Evolutionary conservation across 2,888 invertebrate species (phyloP).

Genomic region (Aspidapion aeneum): DNA sequence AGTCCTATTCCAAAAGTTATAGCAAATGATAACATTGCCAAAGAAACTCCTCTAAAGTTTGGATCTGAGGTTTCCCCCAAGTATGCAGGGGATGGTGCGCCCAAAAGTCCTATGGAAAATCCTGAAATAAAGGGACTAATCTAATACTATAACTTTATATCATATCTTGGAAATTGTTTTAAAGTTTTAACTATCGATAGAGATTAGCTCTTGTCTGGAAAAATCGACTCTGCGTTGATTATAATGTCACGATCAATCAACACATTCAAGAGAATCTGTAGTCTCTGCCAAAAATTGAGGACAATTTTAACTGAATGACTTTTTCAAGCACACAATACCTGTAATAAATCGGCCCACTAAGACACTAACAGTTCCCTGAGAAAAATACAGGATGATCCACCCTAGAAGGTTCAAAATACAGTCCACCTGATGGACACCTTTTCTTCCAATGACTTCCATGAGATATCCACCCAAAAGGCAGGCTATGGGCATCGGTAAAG

Average conservation of each 20-base stretch:
- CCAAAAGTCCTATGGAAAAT: slow-evolving; percentile 48
- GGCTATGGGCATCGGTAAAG: slow-evolving; percentile 59
- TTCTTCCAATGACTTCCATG: slow-evolving; percentile 59
- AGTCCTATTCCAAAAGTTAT: slow-evolving; percentile 61
- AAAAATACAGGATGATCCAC: neutral
- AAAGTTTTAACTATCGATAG: too few relatives aligned
- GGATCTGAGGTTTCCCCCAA: slow-evolving; percentile 48
- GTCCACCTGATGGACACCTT: slow-evolving; percentile 53
- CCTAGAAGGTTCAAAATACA: slow-evolving; percentile 52
- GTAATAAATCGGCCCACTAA: slow-evolving; percentile 1
- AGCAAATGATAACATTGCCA: slow-evolving; percentile 57
- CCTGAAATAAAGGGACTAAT: neutral
- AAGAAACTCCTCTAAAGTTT: slow-evolving; percentile 52
- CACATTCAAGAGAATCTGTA: too few relatives aligned
- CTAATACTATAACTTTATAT: too few relatives aligned
- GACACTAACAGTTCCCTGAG: neutral
- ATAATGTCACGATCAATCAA: too few relatives aligned
- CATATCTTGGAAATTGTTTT: too few relatives aligned
- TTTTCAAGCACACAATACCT: too few relatives aligned
- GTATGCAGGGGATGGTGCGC: slow-evolving; percentile 38
- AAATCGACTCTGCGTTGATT: too few relatives aligned
- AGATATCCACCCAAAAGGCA: slow-evolving; percentile 57
- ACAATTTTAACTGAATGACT: too few relatives aligned
- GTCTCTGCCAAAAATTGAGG: too few relatives aligned
- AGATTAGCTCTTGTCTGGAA: too few relatives aligned